These are phyloP conservation scores for Macroramphosus scolopax DNA, from an alignment of 2,797 vertebrate species.

Conservation along the genomic window DNA sequence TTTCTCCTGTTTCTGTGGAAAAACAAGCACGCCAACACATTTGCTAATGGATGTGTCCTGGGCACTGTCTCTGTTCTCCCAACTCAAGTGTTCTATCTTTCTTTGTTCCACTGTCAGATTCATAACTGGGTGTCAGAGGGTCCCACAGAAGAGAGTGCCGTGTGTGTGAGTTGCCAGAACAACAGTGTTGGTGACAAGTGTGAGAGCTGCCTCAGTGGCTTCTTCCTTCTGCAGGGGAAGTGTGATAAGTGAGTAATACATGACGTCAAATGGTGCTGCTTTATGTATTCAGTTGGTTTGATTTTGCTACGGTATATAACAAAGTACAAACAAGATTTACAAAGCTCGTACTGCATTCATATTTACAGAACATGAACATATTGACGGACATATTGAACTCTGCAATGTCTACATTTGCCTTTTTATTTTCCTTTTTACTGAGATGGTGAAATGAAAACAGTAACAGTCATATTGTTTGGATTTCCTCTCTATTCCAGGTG, in stretches of 20 bases:
- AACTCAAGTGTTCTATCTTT: background rate
- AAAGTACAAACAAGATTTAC: too few species aligned
- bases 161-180: slow-evolving; percentile 91
- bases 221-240: slow-evolving; percentile 87
- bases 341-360: too few species aligned
- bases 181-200: slow-evolving; percentile 91
- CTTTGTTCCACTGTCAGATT: slow-evolving; percentile 69
- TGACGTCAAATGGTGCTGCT: too few species aligned
- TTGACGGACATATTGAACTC: too few species aligned
- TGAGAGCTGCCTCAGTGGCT: slow-evolving; percentile 88
- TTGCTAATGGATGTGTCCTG: background rate
- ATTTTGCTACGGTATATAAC: too few species aligned
- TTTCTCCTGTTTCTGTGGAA: background rate
- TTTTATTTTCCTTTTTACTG: too few species aligned
- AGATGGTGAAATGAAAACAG: too few species aligned
- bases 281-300: too few species aligned
- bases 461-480: background rate
- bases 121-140: slow-evolving; percentile 85
- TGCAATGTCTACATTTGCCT: too few species aligned
- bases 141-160: slow-evolving; percentile 83
- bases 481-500: slow-evolving; percentile 74
- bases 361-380: too few species aligned
- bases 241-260: slow-evolving; percentile 86
- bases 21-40: background rate
- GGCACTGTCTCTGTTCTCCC: background rate